Conservation (phyloP, 2,797 vertebrate species). For the Streptopelia turtur region DNA sequence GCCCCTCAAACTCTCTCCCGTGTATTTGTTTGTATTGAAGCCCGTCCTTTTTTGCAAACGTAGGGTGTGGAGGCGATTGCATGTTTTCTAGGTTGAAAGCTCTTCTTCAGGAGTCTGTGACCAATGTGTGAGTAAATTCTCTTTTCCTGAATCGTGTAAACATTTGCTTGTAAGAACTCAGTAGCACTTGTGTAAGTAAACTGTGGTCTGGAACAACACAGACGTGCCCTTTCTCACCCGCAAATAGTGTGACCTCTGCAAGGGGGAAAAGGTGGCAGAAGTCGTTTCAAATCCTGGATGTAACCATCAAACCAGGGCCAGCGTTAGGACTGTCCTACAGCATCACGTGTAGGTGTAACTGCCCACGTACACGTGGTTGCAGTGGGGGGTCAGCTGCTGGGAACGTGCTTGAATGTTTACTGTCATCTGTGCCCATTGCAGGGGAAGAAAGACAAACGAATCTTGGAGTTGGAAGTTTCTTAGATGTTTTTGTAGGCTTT, state of each 20-base stretch:
- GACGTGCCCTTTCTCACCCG: not conserved
- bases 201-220: not conserved
- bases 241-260: not conserved
- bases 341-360: not conserved
- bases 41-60: not conserved
- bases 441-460: not conserved
- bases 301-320: fast-evolving
- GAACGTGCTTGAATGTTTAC: not conserved
- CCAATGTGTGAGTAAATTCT: not conserved
- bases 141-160: not conserved
- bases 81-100: not conserved
- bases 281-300: fast-evolving
- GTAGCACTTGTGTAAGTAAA: not conserved
- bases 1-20: not conserved
- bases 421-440: not conserved
- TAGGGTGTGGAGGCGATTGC: not conserved
- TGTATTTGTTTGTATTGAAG: not conserved
- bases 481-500: not conserved
- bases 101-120: not conserved
- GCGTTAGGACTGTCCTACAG: fast-evolving
- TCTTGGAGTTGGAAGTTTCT: not conserved
- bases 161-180: not conserved
- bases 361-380: not conserved
- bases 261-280: not conserved
- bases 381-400: not conserved